Percentiles rank a stretch among this genome's conserved stretches.
These are phyloP conservation scores for Prunella strophiata DNA, from an alignment of 2,797 vertebrate genomes.

Conservation along the genomic window DNA sequence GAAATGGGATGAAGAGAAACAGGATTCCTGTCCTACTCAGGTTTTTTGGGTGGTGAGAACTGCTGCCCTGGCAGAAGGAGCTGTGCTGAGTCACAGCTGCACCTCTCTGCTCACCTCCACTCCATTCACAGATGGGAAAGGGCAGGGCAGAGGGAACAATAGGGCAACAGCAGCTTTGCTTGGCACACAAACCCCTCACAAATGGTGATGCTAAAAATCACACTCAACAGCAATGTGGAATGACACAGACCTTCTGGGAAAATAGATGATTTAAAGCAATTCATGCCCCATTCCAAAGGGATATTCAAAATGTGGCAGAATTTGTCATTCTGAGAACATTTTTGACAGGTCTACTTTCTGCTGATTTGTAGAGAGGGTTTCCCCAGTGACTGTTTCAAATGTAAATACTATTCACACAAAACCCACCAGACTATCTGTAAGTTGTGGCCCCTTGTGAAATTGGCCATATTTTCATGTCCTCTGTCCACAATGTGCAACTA, in stretches of 20 bases:
- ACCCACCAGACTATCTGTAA: conserved; percentile 63
- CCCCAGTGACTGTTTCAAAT: conserved; percentile 72
- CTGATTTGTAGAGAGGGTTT: conserved; percentile 28
- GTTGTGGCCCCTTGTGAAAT: conserved; percentile 68
- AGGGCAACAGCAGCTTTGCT: not conserved
- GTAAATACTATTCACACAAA: conserved; percentile 66
- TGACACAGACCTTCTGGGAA: conserved; percentile 16
- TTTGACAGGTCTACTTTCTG: not conserved
- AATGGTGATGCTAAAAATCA: not conserved
- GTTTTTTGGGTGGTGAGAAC: not conserved
- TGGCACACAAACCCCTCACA: conserved; percentile 3
- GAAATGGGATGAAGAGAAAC: not conserved
- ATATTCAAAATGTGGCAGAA: conserved; percentile 14
- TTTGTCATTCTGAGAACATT: not conserved
- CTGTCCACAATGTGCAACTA: conserved; percentile 81
- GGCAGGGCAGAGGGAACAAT: not conserved
- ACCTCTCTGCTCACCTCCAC: not conserved
- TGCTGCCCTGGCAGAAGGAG: not conserved
- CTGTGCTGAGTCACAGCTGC: not conserved
- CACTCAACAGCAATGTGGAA: not conserved
- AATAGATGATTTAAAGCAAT: not conserved
- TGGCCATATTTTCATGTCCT: conserved; percentile 58
- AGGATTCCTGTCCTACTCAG: not conserved
- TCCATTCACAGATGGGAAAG: not conserved
- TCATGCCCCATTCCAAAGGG: conserved; percentile 13